Conservation (phyloP, 2,113 vertebrate species). For the Xiphias gladius region DNA sequence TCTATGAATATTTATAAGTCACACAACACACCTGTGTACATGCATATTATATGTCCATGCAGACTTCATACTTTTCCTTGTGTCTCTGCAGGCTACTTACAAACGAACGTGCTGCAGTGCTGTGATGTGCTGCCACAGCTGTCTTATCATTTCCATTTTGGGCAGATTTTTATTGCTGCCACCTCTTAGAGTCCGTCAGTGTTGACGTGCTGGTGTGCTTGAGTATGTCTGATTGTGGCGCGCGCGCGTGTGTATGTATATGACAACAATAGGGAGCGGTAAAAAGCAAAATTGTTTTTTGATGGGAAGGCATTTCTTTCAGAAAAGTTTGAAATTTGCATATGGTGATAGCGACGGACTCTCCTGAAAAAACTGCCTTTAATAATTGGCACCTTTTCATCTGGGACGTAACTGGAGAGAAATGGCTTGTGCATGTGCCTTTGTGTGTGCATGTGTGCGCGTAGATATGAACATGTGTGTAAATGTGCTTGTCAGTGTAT, state of each 20-base stretch:
- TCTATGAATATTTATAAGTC: slow-evolving; percentile 38
- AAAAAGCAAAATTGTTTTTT: slow-evolving; percentile 22
- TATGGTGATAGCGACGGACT: slow-evolving; percentile 17
- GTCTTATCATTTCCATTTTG: slow-evolving; percentile 49
- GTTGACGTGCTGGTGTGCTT: slow-evolving; percentile 12
- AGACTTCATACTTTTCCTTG: slow-evolving; percentile 8
- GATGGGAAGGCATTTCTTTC: slow-evolving; percentile 36
- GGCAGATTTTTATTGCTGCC: slow-evolving; percentile 50
- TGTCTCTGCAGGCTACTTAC: slow-evolving; percentile 48
- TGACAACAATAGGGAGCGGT: slow-evolving; percentile 31
- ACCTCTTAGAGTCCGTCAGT: slow-evolving; percentile 43
- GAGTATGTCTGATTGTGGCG: slow-evolving; percentile 20
- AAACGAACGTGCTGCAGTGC: slow-evolving; percentile 32
- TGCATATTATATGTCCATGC: slow-evolving; percentile 19
- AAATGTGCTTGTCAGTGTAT: slow-evolving; percentile 16
- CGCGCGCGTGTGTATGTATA: neutral
- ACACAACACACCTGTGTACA: slow-evolving; percentile 37
- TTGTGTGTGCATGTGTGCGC: neutral
- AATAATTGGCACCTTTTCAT: slow-evolving; percentile 55
- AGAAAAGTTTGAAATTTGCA: slow-evolving; percentile 47
- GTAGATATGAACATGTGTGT: slow-evolving; percentile 23
- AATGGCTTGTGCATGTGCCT: neutral
- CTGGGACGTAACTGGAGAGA: slow-evolving; percentile 26
- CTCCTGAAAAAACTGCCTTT: slow-evolving; percentile 26
- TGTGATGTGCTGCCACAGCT: slow-evolving; percentile 49